Percentiles rank a stretch among this genome's conserved stretches.
phyloP scores from a whole-genome alignment of 2,888 invertebrate species.

The Ganaspis brasiliensis region DNA sequence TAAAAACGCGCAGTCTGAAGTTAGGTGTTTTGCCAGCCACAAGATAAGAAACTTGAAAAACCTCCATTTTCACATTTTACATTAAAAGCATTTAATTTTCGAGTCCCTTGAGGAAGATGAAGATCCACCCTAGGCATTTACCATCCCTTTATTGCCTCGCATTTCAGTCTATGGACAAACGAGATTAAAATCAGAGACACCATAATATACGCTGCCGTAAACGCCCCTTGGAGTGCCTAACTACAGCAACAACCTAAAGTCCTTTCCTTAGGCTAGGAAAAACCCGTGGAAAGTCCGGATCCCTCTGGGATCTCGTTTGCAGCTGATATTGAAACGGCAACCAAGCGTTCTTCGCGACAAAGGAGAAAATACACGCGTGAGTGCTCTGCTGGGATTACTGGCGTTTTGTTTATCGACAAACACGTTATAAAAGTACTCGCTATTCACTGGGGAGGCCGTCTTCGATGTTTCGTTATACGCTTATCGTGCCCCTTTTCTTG shows the following conservation, averaged over 20 bases:
- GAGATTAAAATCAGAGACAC: constrained; percentile 32
- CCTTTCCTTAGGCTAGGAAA: constrained; percentile 49
- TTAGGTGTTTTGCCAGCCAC: not conserved
- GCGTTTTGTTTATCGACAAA: constrained; percentile 65
- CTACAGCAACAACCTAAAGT: constrained; percentile 30
- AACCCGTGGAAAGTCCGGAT: constrained; percentile 48
- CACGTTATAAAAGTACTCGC: constrained; percentile 48
- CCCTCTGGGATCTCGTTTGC: constrained; percentile 60
- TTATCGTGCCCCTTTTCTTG: constrained; percentile 8
- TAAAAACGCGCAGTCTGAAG: no score
- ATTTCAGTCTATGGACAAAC: constrained; percentile 20
- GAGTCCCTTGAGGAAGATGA: not conserved
- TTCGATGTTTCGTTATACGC: constrained; percentile 34
- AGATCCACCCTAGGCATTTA: not conserved
- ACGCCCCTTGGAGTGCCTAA: not conserved
- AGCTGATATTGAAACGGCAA: constrained; percentile 63
- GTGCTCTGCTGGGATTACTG: constrained; percentile 59
- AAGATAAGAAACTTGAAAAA: constrained; percentile 9
- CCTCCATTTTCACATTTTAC: not conserved
- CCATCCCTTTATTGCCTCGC: constrained; percentile 14
- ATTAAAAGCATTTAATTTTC: constrained; percentile 1
- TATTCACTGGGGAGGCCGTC: constrained; percentile 24
- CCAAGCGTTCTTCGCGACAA: constrained; percentile 54
- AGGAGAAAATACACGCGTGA: constrained; percentile 57
- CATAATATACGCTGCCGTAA: not conserved